These are phyloP conservation scores for Lordiphosa fenestrarum DNA, from an alignment of 2,888 invertebrate species.

Conservation along the genomic window DNA sequence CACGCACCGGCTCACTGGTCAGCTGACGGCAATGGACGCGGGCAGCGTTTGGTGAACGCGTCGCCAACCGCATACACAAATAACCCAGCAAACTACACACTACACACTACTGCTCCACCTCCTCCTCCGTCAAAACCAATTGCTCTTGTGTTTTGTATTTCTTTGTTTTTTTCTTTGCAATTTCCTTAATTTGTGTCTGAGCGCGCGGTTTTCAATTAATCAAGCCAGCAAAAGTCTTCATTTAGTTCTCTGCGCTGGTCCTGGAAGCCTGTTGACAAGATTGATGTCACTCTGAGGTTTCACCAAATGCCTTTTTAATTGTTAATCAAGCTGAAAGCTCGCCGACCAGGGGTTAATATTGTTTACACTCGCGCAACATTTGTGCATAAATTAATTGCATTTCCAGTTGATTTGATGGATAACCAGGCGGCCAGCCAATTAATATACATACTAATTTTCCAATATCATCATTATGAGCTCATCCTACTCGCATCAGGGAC, in stretches of 20 bases:
- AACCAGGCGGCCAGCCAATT: constrained; percentile 10
- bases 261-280: constrained; percentile 58
- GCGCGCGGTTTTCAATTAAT: constrained; percentile 61
- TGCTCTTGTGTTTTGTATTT: constrained; percentile 12
- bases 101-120: neutral
- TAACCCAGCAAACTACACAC: neutral
- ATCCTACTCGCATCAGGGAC: constrained; percentile 3
- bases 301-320: constrained; percentile 69
- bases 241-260: constrained; percentile 19
- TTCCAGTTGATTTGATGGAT: constrained; percentile 35
- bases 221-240: constrained; percentile 56
- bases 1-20: constrained; percentile 24
- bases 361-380: constrained; percentile 23
- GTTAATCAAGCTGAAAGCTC: constrained; percentile 65
- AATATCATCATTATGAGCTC: constrained; percentile 27
- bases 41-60: constrained; percentile 20
- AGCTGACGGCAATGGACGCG: constrained; percentile 56
- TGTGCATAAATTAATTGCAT: constrained; percentile 51
- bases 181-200: constrained; percentile 74
- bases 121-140: constrained; percentile 37
- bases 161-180: constrained; percentile 46
- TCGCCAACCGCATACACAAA: constrained; percentile 8
- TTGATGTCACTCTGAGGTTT: constrained; percentile 63
- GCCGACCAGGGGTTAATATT: constrained; percentile 14
- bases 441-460: constrained; percentile 14